These are phyloP conservation scores for Chesias legatella DNA, from an alignment of 2,888 invertebrate genomes.

Conservation along the genomic window DNA sequence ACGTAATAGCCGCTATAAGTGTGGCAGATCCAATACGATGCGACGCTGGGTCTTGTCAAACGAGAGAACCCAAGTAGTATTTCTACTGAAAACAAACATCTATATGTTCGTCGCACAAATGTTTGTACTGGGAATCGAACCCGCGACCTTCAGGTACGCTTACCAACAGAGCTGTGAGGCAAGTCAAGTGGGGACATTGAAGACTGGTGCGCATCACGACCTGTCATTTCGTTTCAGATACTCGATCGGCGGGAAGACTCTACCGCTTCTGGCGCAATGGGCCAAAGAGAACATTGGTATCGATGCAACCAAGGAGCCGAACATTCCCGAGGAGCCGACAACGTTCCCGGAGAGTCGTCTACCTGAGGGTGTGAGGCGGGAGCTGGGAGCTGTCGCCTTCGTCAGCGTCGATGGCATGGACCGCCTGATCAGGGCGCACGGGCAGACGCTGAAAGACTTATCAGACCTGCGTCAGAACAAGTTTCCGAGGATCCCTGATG, in stretches of 20 bases:
- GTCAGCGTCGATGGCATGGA: slow-evolving; percentile 86
- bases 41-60: too few relatives aligned
- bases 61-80: too few relatives aligned
- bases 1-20: too few relatives aligned
- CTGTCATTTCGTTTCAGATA: too few relatives aligned
- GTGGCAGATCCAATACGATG: too few relatives aligned
- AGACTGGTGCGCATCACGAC: too few relatives aligned
- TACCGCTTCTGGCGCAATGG: slow-evolving; percentile 92
- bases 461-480: slow-evolving; percentile 85
- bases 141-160: too few relatives aligned
- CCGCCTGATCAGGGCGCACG: slow-evolving; percentile 92
- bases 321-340: slow-evolving; percentile 78
- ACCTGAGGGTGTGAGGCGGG: slow-evolving; percentile 80
- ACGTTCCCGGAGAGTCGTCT: slow-evolving; percentile 85
- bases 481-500: slow-evolving; percentile 93
- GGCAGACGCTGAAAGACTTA: slow-evolving; percentile 96
- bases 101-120: not conserved
- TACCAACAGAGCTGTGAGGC: too few relatives aligned
- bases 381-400: slow-evolving; percentile 67
- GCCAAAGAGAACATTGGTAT: slow-evolving; percentile 87
- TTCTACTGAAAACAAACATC: too few relatives aligned
- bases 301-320: slow-evolving; percentile 64
- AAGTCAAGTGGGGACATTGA: too few relatives aligned
- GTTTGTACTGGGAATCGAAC: too few relatives aligned
- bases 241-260: slow-evolving; percentile 84